Evolutionary conservation across 2,797 vertebrate species (phyloP), one percentile per base, ranked within the genome.

Genomic region (Sciaenops ocellatus): DNA sequence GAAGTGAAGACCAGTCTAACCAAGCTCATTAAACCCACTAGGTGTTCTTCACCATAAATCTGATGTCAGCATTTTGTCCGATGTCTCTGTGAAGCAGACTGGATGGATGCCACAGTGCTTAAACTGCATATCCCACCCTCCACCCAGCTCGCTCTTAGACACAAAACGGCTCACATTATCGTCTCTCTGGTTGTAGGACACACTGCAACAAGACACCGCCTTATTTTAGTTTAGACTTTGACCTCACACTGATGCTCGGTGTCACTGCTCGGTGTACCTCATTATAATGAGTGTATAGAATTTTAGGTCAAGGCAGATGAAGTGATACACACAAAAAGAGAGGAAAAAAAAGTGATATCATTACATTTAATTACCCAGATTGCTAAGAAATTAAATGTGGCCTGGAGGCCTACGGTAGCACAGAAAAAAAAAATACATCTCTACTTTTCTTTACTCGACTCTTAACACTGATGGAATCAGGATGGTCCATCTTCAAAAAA

Each of bases 1-100:
- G 42, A 69, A 50, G 60, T 67, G 22, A 71, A 60, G 28, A 73
- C 69, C 57, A n/a, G 56, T 72, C 63, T 60, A 47, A 74, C 76
- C 77, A 69, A 59, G 60, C 67, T 88, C 85, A 85, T 90, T 90
- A 85, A 83, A 87, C n/a, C 65, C 60, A 73, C 71, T 65, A 48
- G 59, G 69, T 80, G 68, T 52, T 67, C 70, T 82, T 71, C 64
- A 76, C 47, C 22, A 38, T 69, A 80, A 79, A 84, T 82, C 75
- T 67, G 44, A 73, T 68, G 71, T 71, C 77, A 83, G 71, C 76
- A 68, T 54, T 83, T 52, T 70, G 75, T 46, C 6, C 9, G 3
- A 72, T 28, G 76, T 73, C 66, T 62, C 41, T 3, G 41, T 67
- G 66, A 72, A 34, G 5, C 72, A 55, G 12, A 76, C 50, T 28